phyloP scores from a whole-genome alignment of 2,113 vertebrate species.

The Chloroceryle aenea region DNA sequence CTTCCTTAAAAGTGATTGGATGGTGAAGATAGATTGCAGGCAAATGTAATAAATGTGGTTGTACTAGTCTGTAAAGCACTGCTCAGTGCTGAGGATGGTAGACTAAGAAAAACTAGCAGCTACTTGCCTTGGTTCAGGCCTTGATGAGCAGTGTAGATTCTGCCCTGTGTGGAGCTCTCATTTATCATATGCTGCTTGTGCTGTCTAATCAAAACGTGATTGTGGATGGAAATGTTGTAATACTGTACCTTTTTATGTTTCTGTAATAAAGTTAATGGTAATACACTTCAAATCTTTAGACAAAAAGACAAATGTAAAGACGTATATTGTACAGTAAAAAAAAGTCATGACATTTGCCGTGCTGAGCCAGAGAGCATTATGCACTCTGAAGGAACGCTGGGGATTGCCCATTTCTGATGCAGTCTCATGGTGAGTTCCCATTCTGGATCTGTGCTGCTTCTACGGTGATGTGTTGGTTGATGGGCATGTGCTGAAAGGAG shows the following conservation, averaged over 20 bases:
- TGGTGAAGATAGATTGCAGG: background rate
- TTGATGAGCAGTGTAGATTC: background rate
- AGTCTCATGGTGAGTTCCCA: fast-evolving
- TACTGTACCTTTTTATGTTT: slow-evolving; percentile 7
- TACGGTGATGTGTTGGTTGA: background rate
- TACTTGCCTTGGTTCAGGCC: background rate
- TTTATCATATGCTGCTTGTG: background rate
- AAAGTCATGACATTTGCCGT: background rate
- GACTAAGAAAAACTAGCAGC: background rate
- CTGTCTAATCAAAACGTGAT: background rate
- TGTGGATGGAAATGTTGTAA: slow-evolving; percentile 34
- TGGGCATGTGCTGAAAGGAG: background rate
- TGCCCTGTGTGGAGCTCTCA: background rate
- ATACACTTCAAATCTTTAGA: slow-evolving; percentile 7
- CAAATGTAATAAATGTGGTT: background rate
- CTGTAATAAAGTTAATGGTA: slow-evolving; percentile 44
- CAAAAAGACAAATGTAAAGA: background rate
- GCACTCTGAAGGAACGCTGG: background rate
- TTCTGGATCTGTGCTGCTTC: background rate
- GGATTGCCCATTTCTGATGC: background rate
- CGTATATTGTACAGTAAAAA: background rate
- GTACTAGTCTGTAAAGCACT: slow-evolving; percentile 55
- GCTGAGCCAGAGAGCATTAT: background rate
- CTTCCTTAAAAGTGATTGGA: background rate
- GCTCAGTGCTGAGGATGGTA: slow-evolving; percentile 8